Conservation (phyloP, 2,113 vertebrate genomes). For the Siniperca chuatsi region DNA sequence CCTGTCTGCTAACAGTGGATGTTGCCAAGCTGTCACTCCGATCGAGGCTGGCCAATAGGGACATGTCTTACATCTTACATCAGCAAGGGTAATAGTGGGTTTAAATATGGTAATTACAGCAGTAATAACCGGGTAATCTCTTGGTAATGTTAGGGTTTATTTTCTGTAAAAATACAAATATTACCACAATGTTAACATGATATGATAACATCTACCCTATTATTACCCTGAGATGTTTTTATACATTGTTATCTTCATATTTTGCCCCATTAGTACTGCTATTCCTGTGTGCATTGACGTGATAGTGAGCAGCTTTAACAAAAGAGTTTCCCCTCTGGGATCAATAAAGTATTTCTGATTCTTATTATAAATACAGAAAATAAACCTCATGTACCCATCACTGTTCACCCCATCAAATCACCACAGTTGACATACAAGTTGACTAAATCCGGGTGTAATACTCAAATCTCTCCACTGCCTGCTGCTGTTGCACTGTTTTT, state of each 20-base stretch:
- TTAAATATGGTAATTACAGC: too few relatives aligned
- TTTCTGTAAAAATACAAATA: not conserved
- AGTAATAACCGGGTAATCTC: too few relatives aligned
- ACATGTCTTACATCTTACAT: too few relatives aligned
- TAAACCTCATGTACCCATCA: not conserved
- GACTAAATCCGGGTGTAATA: not conserved
- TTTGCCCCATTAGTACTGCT: not conserved
- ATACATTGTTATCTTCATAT: not conserved
- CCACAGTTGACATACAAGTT: not conserved
- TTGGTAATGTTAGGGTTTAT: too few relatives aligned
- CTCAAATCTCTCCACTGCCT: not conserved
- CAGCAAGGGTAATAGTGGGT: too few relatives aligned
- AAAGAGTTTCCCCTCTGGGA: too few relatives aligned
- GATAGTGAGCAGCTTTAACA: too few relatives aligned
- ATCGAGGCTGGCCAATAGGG: too few relatives aligned
- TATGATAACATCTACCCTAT: not conserved
- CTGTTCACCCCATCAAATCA: not conserved
- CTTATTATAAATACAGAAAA: not conserved
- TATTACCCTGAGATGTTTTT: not conserved
- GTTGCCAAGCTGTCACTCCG: too few relatives aligned
- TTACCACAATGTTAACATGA: not conserved
- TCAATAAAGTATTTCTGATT: too few relatives aligned
- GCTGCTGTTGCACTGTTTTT: constrained; percentile 15
- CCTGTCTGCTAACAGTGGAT: too few relatives aligned
- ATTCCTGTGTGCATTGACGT: too few relatives aligned